Conservation (phyloP, 1,140 invertebrate genomes). For the Pogonomyrmex californicus region DNA sequence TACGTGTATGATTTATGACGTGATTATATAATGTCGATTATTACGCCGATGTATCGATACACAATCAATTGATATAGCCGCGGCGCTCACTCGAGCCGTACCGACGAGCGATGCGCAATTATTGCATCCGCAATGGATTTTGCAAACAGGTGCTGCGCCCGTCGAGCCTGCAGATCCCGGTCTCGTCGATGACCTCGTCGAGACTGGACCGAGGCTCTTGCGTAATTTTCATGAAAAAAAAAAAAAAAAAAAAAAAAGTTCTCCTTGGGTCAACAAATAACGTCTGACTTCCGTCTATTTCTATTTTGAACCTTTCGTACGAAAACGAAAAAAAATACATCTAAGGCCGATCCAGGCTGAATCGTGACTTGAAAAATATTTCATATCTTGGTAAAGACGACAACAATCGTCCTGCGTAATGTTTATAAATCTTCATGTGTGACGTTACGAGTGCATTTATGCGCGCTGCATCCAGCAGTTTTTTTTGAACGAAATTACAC, state of each 20-base stretch:
- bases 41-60: constrained; percentile 81
- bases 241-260: not conserved
- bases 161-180: not conserved
- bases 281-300: not conserved
- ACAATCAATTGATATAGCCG: constrained; percentile 70
- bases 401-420: no score
- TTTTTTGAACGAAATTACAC: not conserved
- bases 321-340: not conserved
- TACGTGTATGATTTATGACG: constrained; percentile 79
- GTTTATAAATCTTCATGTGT: no score
- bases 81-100: constrained; percentile 8
- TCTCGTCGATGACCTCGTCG: constrained; percentile 60
- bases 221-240: not conserved
- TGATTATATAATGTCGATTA: constrained; percentile 83
- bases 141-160: constrained; percentile 21
- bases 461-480: no score
- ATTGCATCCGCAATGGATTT: constrained; percentile 39
- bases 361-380: not conserved
- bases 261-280: not conserved
- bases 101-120: not conserved
- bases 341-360: not conserved
- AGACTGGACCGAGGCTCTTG: constrained; percentile 46
- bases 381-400: no score
- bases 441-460: no score
- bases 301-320: not conserved